Evolutionary conservation across 37 sponge, comb jelly and placozoan species (phyloP), one percentile per base, ranked within the genome.

Genomic region (Trichoplax adhaerens): DNA sequence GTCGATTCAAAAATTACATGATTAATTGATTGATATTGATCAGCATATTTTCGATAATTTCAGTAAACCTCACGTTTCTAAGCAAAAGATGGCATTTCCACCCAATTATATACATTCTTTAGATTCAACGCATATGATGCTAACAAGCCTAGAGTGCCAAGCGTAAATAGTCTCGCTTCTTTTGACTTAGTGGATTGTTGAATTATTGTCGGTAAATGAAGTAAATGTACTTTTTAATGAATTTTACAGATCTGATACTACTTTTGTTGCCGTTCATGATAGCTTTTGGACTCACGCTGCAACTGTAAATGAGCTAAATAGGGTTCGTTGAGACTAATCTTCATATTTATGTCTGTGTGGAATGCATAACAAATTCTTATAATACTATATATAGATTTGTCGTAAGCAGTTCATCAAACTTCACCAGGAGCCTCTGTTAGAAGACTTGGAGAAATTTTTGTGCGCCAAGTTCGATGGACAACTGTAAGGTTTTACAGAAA

Each of bases 61-160:
- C 29, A 29, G 29, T 29, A 29, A 29, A 29, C 29, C 29, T 29
- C 29, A 29, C 29, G 29, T 29, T 29, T 29, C 29, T 54, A 88
- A 84, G 72, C 99, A 97, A 60, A 83, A 78, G 62, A 89, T 57
- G 55, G 99, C 81, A 1, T 90, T 97, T 68, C 94, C 99, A 53
- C 99, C 99, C 54, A 97, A 97, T 78, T 97, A 84, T 74, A 77
- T 97, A n/a, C 99, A 97, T 80, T 92, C 94, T 48, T 78, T 93
- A 55, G 99, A 97, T 70, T 92, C 99, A 56, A 85, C 90, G 3
- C 99, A 97, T 80, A 97, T 97, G 99, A 82, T 97, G 99, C 80
- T 97, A 59, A 97, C 99, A 48, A 83, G 93, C 10, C 83, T 97
- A 2, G 65, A 89, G 78, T 86, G 90, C 61, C 82, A 82, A 5